Percentiles rank a stretch among this genome's conserved stretches.
Conservation (phyloP, 2,797 vertebrate genomes). For the Chlorospingus semifuscus region DNA sequence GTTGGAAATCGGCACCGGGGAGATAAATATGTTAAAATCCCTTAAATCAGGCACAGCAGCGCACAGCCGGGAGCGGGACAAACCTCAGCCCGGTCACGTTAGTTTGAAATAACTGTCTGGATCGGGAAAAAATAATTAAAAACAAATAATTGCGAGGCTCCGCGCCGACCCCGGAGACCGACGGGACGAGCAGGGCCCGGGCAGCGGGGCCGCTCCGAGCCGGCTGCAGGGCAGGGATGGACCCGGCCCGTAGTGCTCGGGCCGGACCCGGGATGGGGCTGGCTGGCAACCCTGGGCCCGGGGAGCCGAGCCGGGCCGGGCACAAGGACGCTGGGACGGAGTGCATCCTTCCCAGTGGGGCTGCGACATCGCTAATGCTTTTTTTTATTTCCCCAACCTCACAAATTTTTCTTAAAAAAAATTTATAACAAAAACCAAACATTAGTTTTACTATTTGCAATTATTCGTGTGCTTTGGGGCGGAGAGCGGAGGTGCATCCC, state of each 20-base stretch:
- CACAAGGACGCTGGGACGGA: not conserved
- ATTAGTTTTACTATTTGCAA: not conserved
- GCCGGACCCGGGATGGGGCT: not conserved
- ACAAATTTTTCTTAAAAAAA: not conserved
- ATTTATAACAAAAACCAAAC: not conserved
- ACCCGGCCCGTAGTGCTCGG: not conserved
- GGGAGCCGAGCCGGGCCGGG: not conserved
- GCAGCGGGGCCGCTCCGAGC: not conserved
- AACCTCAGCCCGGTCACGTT: not conserved
- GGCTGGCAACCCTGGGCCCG: not conserved
- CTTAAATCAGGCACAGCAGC: not conserved
- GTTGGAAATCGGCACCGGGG: not conserved
- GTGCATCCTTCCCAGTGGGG: not conserved
- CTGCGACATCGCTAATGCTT: not conserved
- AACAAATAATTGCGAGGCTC: not conserved
- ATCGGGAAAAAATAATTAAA: not conserved
- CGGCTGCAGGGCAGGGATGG: not conserved
- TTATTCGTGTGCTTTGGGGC: not conserved
- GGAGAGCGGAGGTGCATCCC: not conserved
- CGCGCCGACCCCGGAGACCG: not conserved
- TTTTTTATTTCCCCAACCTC: fast-evolving
- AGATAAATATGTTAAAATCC: not conserved
- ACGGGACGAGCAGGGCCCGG: not conserved
- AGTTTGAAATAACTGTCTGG: not conserved
- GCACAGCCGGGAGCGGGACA: not conserved